Percentiles rank a stretch among this genome's conserved stretches.
phyloP scores from a whole-genome alignment of 2,113 vertebrate species.

The Tenebrosternarchus preto region DNA sequence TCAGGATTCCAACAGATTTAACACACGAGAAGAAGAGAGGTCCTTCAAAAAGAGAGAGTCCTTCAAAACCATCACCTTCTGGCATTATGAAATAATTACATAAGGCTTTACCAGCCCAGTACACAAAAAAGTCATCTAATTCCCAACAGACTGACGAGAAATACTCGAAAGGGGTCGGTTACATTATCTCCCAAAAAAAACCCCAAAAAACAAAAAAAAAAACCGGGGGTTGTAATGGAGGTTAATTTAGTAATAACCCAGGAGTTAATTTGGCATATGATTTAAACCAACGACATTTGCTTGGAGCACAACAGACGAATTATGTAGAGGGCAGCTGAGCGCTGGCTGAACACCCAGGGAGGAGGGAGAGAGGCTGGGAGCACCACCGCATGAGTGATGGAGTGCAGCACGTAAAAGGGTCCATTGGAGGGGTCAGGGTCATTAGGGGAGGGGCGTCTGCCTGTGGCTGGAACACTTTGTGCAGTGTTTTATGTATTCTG shows the following conservation, averaged over 20 bases:
- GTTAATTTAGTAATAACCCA: conserved; percentile 60
- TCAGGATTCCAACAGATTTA: conserved; percentile 60
- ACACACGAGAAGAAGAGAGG: conserved; percentile 16
- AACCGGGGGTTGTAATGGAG: conserved; percentile 53
- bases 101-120: conserved; percentile 50
- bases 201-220: conserved; percentile 26
- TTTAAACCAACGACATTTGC: conserved; percentile 61
- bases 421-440: conserved; percentile 4
- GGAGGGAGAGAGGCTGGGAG: background rate
- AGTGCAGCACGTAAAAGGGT: background rate
- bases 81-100: conserved; percentile 57
- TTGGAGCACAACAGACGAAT: conserved; percentile 50
- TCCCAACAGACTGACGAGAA: conserved; percentile 41
- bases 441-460: background rate
- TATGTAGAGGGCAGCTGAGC: conserved; percentile 49
- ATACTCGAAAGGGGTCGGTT: conserved; percentile 18
- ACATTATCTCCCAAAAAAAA: conserved; percentile 44
- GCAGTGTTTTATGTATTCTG: background rate
- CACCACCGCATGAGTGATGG: conserved; percentile 17
- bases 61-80: conserved; percentile 49
- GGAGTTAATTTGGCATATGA: conserved; percentile 55
- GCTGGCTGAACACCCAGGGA: conserved; percentile 47
- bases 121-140: conserved; percentile 49
- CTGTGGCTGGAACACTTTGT: background rate
- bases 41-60: conserved; percentile 36